A percentile compares a stretch with the other conserved stretches of the same genome.
Evolutionary conservation across 2,888 invertebrate species (phyloP).

Genomic region (Hemithea aestivaria): DNA sequence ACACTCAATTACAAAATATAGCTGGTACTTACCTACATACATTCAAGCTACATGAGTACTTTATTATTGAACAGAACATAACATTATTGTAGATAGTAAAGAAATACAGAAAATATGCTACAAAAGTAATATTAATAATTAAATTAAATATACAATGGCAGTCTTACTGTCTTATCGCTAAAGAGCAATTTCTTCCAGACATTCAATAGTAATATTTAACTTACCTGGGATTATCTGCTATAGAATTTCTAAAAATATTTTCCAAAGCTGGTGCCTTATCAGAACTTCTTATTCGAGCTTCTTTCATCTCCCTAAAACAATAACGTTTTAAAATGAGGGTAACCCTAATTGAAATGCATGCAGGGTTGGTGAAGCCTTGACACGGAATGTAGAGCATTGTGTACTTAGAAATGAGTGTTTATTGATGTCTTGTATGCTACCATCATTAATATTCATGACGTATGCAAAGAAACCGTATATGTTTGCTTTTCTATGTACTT

Average conservation of each 20-base stretch:
- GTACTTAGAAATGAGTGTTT: slow-evolving; percentile 21
- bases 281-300: slow-evolving; percentile 57
- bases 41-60: too few relatives aligned
- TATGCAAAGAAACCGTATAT: slow-evolving; percentile 20
- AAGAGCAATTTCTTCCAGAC: too few relatives aligned
- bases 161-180: too few relatives aligned
- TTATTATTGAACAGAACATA: too few relatives aligned
- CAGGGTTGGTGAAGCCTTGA: slow-evolving; percentile 41
- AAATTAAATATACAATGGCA: too few relatives aligned
- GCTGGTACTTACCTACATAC: too few relatives aligned
- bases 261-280: slow-evolving; percentile 41
- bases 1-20: too few relatives aligned
- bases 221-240: slow-evolving; percentile 49
- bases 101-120: too few relatives aligned
- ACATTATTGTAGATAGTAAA: too few relatives aligned
- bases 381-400: slow-evolving; percentile 44
- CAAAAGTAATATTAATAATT: too few relatives aligned
- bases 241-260: slow-evolving; percentile 34
- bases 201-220: too few relatives aligned
- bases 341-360: neutral
- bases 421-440: slow-evolving; percentile 34
- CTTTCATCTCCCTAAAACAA: slow-evolving; percentile 65
- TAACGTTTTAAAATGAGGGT: slow-evolving; percentile 13
- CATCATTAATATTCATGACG: slow-evolving; percentile 41
- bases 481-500: slow-evolving; percentile 28